Percentiles rank a stretch among this genome's conserved stretches.
phyloP scores from a whole-genome alignment of 2,113 vertebrate genomes.

The Argyrosomus japonicus region DNA sequence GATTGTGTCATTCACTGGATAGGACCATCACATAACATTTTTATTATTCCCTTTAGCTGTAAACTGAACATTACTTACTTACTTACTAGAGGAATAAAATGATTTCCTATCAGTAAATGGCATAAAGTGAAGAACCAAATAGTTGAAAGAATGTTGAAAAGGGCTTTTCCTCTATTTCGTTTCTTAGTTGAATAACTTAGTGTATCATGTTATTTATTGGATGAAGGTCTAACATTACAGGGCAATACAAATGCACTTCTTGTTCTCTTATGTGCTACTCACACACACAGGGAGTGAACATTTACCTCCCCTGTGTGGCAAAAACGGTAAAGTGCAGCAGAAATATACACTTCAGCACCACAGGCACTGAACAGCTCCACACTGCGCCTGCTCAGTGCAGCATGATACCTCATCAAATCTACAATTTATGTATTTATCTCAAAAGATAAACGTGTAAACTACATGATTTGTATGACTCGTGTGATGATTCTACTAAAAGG shows the following conservation, averaged over 20 bases:
- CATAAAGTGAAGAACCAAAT: not conserved
- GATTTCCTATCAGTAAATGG: not conserved
- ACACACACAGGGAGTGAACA: not conserved
- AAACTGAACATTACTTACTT: not conserved
- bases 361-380: conserved; percentile 59
- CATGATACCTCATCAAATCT: not conserved
- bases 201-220: not conserved
- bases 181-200: not conserved
- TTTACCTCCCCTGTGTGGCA: conserved; percentile 42
- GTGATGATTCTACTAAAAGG: not conserved
- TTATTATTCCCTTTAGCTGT: not conserved
- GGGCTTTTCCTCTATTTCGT: not conserved
- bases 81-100: not conserved
- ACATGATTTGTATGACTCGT: not conserved
- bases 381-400: not conserved
- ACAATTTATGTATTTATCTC: no score
- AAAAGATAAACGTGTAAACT: not conserved
- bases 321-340: conserved; percentile 6
- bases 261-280: not conserved
- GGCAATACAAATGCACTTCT: not conserved
- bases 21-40: not conserved
- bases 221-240: not conserved
- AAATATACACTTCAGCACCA: conserved; percentile 64
- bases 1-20: conserved; percentile 21
- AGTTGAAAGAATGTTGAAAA: not conserved